Base-by-base conservation (phyloP, 2,888 invertebrate genomes). In the Dusona sp. region DNA sequence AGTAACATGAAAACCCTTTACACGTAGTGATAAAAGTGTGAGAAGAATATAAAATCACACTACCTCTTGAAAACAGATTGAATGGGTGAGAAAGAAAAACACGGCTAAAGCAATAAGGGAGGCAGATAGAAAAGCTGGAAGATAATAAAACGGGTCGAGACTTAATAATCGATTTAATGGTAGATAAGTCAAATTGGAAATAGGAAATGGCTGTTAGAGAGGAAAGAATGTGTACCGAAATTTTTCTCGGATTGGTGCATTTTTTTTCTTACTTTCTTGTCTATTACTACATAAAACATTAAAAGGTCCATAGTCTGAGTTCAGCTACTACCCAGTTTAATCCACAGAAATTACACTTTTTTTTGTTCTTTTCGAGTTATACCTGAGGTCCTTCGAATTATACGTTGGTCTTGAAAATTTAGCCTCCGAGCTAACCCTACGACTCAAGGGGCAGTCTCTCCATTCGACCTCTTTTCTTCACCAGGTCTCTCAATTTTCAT, bases 401-500 rank as follows among this genome's bases (percentile, higher is more conserved):
- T 36, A 19, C 22, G 38, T 64, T 64, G 38, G 38, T 48, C 45
- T 19, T 72, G n/a, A 42, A 36, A 79, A 72, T 64, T 42, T 38
- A 36, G 29, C 48, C 65, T 65, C 19, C 13, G 19, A 25, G 54
- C 22, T 22, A 70, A 29, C n/a, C 45, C 25, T 33, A 25, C 25
- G 29, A 11, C 42, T 38, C 57, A 19, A n/a, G 38, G 42, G 74
- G 38, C 25, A 29, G 38, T 74, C 29, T 38, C 57, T 36, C 61
- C 29, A 22, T 78, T 64, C 54, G 29, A 54, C 19, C 33, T 78
- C 36, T 48, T 38, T 67, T 54, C 42, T 67, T 45, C 16, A 2
- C 57, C 57, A 19, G 68, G 42, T 29, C 57, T 70, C 42, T 42
- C 54, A 16, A 57, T 61, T 73, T 79, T 72, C 57, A 19, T 79